These are phyloP conservation scores for Entomyzon cyanotis DNA, from an alignment of 2,113 vertebrate species.

Conservation along the genomic window DNA sequence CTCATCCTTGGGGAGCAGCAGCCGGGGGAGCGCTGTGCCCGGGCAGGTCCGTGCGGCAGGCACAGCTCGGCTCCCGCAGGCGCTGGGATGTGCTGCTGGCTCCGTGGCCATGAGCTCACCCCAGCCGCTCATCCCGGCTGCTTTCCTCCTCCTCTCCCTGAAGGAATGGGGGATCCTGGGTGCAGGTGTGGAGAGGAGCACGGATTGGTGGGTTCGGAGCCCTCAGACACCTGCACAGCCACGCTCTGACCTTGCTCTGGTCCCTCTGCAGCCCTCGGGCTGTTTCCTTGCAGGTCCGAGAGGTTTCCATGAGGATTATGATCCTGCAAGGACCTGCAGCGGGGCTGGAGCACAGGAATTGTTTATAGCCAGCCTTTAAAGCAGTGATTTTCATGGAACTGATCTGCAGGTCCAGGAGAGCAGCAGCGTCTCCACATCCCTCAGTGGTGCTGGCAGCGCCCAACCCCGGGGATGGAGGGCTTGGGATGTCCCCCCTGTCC, in stretches of 20 bases:
- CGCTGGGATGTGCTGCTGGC: neutral
- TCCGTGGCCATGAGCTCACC: neutral
- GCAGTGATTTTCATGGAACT: neutral
- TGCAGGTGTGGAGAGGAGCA: neutral
- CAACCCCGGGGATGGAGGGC: neutral
- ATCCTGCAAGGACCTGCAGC: neutral
- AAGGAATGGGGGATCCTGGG: neutral
- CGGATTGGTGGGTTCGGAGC: neutral
- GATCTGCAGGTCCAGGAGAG: neutral
- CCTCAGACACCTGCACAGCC: neutral
- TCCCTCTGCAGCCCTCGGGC: neutral
- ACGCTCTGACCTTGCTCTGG: rapidly evolving
- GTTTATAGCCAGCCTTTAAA: neutral
- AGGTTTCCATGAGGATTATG: rapidly evolving
- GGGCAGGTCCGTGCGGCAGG: constrained; percentile 33
- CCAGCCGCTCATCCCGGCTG: neutral
- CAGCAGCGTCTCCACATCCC: neutral
- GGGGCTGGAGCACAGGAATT: neutral
- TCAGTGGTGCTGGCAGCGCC: neutral
- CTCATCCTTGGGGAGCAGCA: neutral
- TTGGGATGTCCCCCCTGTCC: neutral
- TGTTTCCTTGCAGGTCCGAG: neutral
- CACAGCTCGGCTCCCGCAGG: neutral
- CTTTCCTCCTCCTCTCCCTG: neutral
- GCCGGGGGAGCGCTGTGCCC: constrained; percentile 6